These are phyloP conservation scores for Dendronephthya gigantea DNA, from an alignment of 64 coral and sea anemone species.

Conservation along the genomic window DNA sequence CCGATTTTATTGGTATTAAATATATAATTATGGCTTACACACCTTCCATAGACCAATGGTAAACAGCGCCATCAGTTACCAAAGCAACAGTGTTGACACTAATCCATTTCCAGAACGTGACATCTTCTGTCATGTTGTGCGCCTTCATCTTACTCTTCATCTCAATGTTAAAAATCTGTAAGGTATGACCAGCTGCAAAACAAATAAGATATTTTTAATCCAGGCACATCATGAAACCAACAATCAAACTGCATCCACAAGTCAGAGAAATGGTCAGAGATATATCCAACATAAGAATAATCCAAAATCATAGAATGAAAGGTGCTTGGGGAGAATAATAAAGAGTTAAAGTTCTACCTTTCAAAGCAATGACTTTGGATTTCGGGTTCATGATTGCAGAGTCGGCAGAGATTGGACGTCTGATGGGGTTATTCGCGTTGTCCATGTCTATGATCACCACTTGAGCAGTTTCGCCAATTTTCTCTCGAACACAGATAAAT, in stretches of 20 bases:
- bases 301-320: no score
- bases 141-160: slow-evolving; percentile 99
- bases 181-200: slow-evolving; percentile 77
- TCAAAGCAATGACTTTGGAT: slow-evolving; percentile 85
- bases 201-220: neutral
- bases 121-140: slow-evolving; percentile 95
- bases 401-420: slow-evolving; percentile 98
- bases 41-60: slow-evolving; percentile 99
- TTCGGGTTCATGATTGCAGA: slow-evolving; percentile 98
- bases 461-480: slow-evolving; percentile 92
- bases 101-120: slow-evolving; percentile 99
- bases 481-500: slow-evolving; percentile 95
- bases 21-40: neutral
- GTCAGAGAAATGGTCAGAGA: no score
- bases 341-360: slow-evolving; percentile 50
- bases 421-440: slow-evolving; percentile 82
- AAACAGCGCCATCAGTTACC: slow-evolving; percentile 91
- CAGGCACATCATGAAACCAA: no score
- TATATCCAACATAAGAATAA: no score
- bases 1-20: neutral
- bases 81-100: slow-evolving; percentile 87
- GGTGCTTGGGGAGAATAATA: neutral
- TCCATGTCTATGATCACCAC: slow-evolving; percentile 96
- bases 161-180: slow-evolving; percentile 99
- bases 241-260: no score